Percentiles rank a stretch among this genome's conserved stretches.
Evolutionary conservation across 35 echinoderm and acorn worm species (phyloP).

Genomic region (Eucidaris tribuloides): DNA sequence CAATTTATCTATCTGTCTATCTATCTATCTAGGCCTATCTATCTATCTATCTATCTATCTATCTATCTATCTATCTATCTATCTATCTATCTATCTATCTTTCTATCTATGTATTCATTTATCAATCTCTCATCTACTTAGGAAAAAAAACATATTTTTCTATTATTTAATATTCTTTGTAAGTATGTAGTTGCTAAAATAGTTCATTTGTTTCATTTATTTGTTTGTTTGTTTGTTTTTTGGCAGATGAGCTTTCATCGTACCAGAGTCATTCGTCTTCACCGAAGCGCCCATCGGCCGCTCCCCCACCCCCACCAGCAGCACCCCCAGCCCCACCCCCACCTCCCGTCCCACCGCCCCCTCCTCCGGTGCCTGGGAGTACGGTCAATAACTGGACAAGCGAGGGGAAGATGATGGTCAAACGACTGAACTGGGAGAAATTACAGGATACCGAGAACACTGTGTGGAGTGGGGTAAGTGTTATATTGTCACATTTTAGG

Average conservation of each 20-base stretch:
- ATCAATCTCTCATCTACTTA: no score
- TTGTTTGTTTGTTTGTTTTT: not conserved
- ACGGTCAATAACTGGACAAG: slow-evolving; percentile 42
- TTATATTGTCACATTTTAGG: no score
- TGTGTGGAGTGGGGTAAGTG: slow-evolving; percentile 95
- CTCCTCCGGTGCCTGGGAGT: slow-evolving; percentile 38
- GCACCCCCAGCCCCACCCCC: slow-evolving; percentile 59
- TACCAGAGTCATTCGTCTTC: not conserved
- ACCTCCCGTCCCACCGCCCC: slow-evolving; percentile 67
- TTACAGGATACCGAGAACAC: slow-evolving; percentile 92
- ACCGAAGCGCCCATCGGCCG: not conserved
- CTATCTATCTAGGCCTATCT: no score
- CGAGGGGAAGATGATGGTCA: slow-evolving; percentile 83
- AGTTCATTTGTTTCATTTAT: not conserved
- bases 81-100: no score
- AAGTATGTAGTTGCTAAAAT: no score
- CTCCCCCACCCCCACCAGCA: slow-evolving; percentile 19
- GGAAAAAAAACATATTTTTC: no score
- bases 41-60: no score
- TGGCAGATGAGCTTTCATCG: not conserved
- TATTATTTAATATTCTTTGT: no score
- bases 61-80: no score
- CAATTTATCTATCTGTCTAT: no score
- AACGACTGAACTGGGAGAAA: slow-evolving; percentile 98
- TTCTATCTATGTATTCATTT: no score